Conservation (phyloP, 2,888 invertebrate genomes). For the Diaperis boleti region DNA sequence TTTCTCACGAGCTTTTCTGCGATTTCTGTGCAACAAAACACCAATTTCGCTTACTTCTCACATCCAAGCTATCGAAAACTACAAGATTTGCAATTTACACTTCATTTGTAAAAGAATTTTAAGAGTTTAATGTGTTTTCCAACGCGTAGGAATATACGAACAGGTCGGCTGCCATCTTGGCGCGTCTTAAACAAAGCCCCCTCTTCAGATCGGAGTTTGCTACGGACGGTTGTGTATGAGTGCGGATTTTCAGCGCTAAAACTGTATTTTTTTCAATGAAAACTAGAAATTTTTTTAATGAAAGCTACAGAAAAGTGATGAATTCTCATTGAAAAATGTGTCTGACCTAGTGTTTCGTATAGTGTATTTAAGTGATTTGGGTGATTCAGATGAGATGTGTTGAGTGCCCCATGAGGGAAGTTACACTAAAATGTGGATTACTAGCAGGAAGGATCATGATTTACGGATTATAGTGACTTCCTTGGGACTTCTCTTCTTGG, state of each 20-base stretch:
- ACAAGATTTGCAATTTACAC: no score
- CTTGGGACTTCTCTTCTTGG: constrained; percentile 68
- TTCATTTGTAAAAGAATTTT: no score
- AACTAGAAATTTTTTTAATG: no score
- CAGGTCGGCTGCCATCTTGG: constrained; percentile 63
- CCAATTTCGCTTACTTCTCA: background rate
- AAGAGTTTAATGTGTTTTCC: no score
- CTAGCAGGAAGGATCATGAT: constrained; percentile 74
- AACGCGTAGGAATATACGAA: constrained; percentile 61
- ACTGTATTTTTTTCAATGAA: constrained; percentile 48
- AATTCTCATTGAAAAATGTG: constrained; percentile 52
- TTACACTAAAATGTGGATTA: constrained; percentile 75
- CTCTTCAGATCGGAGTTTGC: constrained; percentile 54
- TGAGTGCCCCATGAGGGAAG: constrained; percentile 65
- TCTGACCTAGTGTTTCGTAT: constrained; percentile 57
- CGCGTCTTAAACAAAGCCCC: constrained; percentile 61
- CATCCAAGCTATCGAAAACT: no score
- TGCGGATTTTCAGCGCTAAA: constrained; percentile 44
- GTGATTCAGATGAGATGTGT: constrained; percentile 67
- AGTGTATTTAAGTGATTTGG: constrained; percentile 63
- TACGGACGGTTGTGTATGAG: constrained; percentile 51
- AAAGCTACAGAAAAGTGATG: constrained; percentile 44
- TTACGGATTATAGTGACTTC: constrained; percentile 75
- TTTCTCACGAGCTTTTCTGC: constrained; percentile 52
- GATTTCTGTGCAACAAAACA: background rate